Base-by-base conservation (phyloP, 2,888 invertebrate genomes). In the Abrostola tripartita region DNA sequence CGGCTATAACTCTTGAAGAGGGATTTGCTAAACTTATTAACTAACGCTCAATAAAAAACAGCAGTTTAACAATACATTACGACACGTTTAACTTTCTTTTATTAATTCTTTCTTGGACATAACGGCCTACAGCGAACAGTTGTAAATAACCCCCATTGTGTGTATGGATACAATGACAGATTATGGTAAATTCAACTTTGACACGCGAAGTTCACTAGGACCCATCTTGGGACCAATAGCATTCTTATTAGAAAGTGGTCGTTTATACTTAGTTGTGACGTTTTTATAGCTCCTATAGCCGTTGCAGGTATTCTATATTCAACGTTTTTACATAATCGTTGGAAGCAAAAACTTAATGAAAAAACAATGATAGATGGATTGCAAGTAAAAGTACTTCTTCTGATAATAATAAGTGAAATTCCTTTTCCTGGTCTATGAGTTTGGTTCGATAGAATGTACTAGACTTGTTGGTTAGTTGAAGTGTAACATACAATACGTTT, bases 131-230 rank as follows among this genome's bases (percentile, higher is more conserved):
- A 62, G 44, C 51, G 40, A 65, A 60, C 55, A 59, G 59, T 61
- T 56, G 51, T 78, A 76, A 74, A 78, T 76, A 61, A 75, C 68
- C 8, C 24, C 59, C 52, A 70, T 71, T 44, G 63, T 64, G 51
- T 63, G 54, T 64, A 74, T 66, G 61, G 68, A 64, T 53, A 73
- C 70, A 74, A 67, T 67, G 73, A 76, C 73, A 76, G 71, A 79
- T 74, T 71, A 65, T 63, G 67, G 56, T 72, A 74, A 76, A 79
- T 77, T 73, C 52, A 56, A 64, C 59, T 59, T 66, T 65, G 71
- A 69, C 84, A 84, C 83, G 85, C 84, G 75, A 84, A 71, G 74
- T 83, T 71, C 71, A 76, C 57, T 80, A 47, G 84, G 80, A 42
- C 37, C 71, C 66, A 40, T 62, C 44, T 47, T 80, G 50, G 79